phyloP scores from a whole-genome alignment of 2,113 vertebrate species.

The Heteronetta atricapilla region DNA sequence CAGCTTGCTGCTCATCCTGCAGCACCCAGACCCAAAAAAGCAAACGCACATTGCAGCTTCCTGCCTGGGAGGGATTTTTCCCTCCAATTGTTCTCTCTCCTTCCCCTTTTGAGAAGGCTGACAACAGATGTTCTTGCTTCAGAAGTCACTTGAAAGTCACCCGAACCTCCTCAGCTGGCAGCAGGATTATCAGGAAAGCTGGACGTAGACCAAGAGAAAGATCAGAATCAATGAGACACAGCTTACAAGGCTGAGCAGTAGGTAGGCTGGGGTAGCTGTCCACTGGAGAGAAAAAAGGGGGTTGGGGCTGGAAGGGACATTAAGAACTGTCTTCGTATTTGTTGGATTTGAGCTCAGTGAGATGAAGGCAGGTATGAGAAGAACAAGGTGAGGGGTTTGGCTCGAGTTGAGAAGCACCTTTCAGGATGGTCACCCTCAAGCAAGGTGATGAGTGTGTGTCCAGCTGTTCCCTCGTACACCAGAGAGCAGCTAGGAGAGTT shows the following conservation, averaged over 20 bases:
- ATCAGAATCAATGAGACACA: neutral
- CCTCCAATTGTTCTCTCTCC: neutral
- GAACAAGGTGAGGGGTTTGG: neutral
- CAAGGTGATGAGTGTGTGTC: neutral
- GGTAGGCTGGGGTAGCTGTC: neutral
- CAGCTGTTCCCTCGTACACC: neutral
- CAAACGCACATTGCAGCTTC: neutral
- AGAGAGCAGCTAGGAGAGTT: neutral
- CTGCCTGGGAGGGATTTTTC: neutral
- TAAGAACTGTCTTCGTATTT: neutral
- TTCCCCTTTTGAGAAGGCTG: neutral
- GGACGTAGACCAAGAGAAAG: neutral
- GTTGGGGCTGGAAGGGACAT: neutral
- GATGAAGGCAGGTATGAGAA: neutral
- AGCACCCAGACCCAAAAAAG: neutral
- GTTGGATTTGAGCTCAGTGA: neutral
- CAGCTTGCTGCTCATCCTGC: neutral
- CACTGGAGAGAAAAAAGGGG: neutral
- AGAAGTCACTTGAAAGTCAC: neutral
- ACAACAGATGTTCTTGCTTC: neutral
- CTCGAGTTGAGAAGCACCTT: neutral
- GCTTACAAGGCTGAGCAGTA: neutral
- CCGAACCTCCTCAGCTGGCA: neutral
- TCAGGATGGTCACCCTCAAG: neutral
- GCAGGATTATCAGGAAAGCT: neutral